Conservation (phyloP, 1,140 invertebrate species). For the Rhopalosiphum maidis region DNA sequence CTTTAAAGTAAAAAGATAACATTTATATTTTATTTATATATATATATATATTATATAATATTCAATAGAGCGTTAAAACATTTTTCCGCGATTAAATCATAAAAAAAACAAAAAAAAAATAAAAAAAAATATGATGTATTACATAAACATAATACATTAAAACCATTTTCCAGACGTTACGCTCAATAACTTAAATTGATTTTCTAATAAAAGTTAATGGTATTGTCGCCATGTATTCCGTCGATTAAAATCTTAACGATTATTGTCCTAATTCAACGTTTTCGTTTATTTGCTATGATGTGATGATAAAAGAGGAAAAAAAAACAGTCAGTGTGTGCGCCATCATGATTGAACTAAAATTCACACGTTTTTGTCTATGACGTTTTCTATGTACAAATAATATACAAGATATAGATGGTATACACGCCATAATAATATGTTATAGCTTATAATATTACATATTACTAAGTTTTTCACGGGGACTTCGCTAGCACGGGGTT, state of each 20-base stretch:
- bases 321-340: not conserved
- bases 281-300: not conserved
- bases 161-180: not conserved
- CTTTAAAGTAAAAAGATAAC: not conserved
- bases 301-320: not conserved
- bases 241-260: conserved; percentile 23
- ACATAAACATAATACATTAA: not conserved
- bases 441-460: not conserved
- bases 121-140: not conserved
- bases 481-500: not conserved
- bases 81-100: conserved; percentile 27
- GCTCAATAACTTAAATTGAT: conserved; percentile 13
- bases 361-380: not conserved
- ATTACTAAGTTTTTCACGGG: not conserved
- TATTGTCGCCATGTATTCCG: not conserved
- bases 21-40: not conserved
- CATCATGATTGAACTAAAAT: not conserved
- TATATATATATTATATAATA: not conserved
- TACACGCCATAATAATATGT: not conserved
- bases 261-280: not conserved
- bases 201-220: conserved; percentile 16
- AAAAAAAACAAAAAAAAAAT: not conserved
- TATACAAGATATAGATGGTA: not conserved
- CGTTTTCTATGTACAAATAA: not conserved
- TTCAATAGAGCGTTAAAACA: not conserved